Conservation (phyloP, 2,888 invertebrate species). For the Lycia hirtaria region DNA sequence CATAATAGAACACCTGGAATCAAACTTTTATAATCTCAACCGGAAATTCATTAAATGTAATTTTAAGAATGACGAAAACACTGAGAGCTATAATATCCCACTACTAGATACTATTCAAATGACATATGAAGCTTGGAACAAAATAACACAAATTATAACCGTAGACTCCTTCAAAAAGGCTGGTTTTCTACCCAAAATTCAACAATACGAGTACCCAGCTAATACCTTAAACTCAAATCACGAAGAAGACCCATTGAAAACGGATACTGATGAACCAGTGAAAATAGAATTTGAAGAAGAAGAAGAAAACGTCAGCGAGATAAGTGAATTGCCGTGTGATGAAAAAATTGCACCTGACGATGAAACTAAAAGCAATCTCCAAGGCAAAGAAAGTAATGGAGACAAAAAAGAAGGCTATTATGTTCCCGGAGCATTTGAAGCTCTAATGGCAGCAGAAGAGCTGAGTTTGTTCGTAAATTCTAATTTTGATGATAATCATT, state of each 20-base stretch:
- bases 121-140: background rate
- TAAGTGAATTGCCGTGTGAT: background rate
- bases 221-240: background rate
- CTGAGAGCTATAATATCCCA: background rate
- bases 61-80: background rate
- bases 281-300: slow-evolving; percentile 1
- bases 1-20: background rate
- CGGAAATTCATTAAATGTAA: background rate
- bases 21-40: background rate
- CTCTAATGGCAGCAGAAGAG: background rate
- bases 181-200: background rate
- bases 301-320: background rate
- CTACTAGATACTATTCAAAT: background rate
- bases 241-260: background rate
- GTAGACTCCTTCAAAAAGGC: background rate
- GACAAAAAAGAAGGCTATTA: background rate
- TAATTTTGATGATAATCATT: slow-evolving; percentile 14
- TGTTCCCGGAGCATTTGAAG: background rate
- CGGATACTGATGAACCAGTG: background rate
- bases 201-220: background rate
- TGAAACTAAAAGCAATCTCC: background rate
- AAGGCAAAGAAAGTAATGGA: background rate
- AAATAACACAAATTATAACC: background rate
- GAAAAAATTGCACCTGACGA: background rate
- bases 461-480: background rate